Evolutionary conservation across 2,113 vertebrate genomes (phyloP).

Genomic region (Ophthalmotilapia sp.): DNA sequence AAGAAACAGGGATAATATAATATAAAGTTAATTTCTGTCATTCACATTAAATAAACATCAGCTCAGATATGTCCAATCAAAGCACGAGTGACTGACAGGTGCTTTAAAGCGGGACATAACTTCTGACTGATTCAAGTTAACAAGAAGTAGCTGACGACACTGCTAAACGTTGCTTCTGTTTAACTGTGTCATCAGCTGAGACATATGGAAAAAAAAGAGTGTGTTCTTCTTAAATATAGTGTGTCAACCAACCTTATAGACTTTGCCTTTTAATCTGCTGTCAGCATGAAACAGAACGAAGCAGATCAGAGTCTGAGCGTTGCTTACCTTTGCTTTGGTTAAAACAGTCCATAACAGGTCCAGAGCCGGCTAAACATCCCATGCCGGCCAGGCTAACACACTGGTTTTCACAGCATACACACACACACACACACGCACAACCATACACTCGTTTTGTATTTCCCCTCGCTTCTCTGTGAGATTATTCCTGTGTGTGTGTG

Average conservation of each 20-base stretch:
- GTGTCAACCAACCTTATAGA: background rate
- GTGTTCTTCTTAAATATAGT: background rate
- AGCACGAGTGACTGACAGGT: background rate
- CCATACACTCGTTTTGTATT: background rate
- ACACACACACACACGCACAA: background rate
- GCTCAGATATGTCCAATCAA: background rate
- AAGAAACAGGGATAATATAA: background rate
- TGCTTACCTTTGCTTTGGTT: constrained; percentile 29
- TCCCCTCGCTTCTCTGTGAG: constrained; percentile 5
- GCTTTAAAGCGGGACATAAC: background rate
- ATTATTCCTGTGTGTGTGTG: background rate
- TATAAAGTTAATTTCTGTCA: background rate
- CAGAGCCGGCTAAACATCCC: constrained; percentile 16
- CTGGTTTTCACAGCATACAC: constrained; percentile 5
- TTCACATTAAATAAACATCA: background rate
- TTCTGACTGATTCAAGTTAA: background rate
- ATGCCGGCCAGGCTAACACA: background rate
- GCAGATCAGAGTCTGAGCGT: background rate
- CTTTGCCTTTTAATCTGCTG: background rate
- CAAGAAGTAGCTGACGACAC: fast-evolving
- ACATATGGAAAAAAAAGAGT: background rate
- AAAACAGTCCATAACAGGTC: constrained; percentile 47
- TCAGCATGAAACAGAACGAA: background rate
- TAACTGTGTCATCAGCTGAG: background rate
- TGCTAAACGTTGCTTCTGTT: background rate